Base-by-base conservation (phyloP, 2,113 vertebrate genomes). In the Pangasianodon gigas region DNA sequence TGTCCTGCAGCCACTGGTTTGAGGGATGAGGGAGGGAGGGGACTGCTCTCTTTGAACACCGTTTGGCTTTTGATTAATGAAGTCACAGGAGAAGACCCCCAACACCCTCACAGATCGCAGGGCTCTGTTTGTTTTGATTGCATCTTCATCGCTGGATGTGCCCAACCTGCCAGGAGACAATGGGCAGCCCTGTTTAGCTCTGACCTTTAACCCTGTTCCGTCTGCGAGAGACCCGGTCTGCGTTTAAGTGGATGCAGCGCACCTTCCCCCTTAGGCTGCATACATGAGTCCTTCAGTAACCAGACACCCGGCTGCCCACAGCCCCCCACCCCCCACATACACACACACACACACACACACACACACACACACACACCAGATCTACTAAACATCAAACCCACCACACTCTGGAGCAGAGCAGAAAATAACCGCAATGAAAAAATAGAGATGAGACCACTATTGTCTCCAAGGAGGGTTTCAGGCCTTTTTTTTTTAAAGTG, bases 41-140 rank as follows among this genome's bases (percentile, higher is more conserved):
- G 91, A 93, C 92, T 92, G 84, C 90, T 91, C 92, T 86, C 95
- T 96, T 96, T 96, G 95, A 95, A 95, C 93, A 92, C 91, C 85
- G 51, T 51, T 83, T 79, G 88, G 86, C 62, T 87, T 91, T 92
- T 96, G 95, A 96, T 95, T 95, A 95, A 96, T 95, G 95, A 93
- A 69, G 95, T 96, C 94, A 96, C 93, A 86, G 93, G 94, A 95
- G 95, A 95, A 94, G 95, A 91, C 89, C 91, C 60, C 82, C 87
- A 77, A 52, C 87, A 89, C 89, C 89, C 69, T 75, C 82, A 92
- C 93, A 75, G 71, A 93, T 95, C 91, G 93, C 90, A 85, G 75
- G 92, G 90, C 90, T 88, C 95, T 96, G 96, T 96, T 96, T 96
- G 96, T 96, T 96, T 96, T 96, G 95, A 96, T 96, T 95, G 96